Conservation (phyloP, 2,888 invertebrate species). For the Tetramorium bicarinatum region DNA sequence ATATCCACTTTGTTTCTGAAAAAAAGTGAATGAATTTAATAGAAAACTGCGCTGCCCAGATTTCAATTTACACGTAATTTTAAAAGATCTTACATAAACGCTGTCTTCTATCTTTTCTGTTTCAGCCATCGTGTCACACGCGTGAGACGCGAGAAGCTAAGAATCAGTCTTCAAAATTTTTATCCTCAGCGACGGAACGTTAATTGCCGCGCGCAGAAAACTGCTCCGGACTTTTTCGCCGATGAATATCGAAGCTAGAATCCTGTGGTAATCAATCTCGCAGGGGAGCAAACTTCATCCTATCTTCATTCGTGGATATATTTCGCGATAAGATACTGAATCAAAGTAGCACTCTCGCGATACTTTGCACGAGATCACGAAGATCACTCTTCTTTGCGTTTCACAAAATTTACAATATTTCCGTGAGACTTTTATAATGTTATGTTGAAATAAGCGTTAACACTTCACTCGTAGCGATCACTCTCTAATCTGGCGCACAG, state of each 20-base stretch:
- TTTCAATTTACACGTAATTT: not conserved
- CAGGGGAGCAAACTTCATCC: slow-evolving; percentile 15
- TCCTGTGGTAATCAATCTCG: not conserved
- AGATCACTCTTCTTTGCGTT: not conserved
- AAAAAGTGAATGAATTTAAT: slow-evolving; percentile 39
- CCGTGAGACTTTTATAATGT: not conserved
- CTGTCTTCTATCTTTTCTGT: slow-evolving; percentile 60
- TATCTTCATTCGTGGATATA: slow-evolving; percentile 25
- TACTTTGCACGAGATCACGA: not conserved
- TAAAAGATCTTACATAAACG: slow-evolving; percentile 61
- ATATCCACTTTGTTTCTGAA: slow-evolving; percentile 68
- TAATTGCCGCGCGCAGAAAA: slow-evolving; percentile 12
- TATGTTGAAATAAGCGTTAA: not conserved
- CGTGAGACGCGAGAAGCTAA: not conserved
- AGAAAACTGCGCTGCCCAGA: no score
- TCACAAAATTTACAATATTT: not conserved
- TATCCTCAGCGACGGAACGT: not conserved
- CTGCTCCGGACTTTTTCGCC: slow-evolving; percentile 30
- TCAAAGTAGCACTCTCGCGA: not conserved
- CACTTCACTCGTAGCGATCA: not conserved
- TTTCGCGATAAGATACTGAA: slow-evolving; percentile 30
- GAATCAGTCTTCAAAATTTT: not conserved
- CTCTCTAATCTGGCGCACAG: not conserved
- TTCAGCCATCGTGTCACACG: not conserved
- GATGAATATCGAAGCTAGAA: slow-evolving; percentile 7